These are phyloP conservation scores for Drosophila rellima DNA, from an alignment of 2,888 invertebrate species.

Conservation along the genomic window DNA sequence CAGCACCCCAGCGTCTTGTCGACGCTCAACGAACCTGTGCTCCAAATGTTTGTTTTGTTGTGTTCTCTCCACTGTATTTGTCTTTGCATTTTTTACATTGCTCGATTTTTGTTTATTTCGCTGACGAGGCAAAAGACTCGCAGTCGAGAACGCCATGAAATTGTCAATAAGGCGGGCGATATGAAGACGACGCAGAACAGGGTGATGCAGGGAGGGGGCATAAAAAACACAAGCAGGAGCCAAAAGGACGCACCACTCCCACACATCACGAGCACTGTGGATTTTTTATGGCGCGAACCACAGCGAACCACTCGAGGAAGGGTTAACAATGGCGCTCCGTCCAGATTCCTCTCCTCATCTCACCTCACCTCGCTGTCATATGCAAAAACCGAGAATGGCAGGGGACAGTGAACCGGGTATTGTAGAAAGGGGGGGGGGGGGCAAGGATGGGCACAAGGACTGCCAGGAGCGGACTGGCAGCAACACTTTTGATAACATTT, in stretches of 20 bases:
- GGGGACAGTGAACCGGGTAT: constrained; percentile 3
- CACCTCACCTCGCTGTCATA: constrained; percentile 64
- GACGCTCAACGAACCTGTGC: constrained; percentile 42
- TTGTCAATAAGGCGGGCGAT: constrained; percentile 68
- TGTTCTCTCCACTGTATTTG: constrained; percentile 73
- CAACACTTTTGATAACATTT: constrained; percentile 83
- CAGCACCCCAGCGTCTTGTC: constrained; percentile 83
- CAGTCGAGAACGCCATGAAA: constrained; percentile 65
- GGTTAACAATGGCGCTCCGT: constrained; percentile 72
- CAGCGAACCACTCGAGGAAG: constrained; percentile 65
- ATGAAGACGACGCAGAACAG: not conserved
- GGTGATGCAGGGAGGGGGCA: constrained; percentile 26
- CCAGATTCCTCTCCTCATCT: constrained; percentile 46
- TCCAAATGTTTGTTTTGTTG: constrained; percentile 73
- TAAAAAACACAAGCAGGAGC: constrained; percentile 45
- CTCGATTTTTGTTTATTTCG: constrained; percentile 80
- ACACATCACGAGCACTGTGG: constrained; percentile 62
- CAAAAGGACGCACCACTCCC: constrained; percentile 55
- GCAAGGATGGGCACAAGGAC: constrained; percentile 32
- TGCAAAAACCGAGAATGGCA: constrained; percentile 65
- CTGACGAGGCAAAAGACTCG: constrained; percentile 76
- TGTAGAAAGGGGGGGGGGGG: constrained; percentile 4
- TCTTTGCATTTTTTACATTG: constrained; percentile 63
- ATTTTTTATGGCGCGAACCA: constrained; percentile 70
- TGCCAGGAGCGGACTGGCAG: constrained; percentile 59